A percentile compares a stretch with the other conserved stretches of the same genome.
phyloP scores from a whole-genome alignment of 2,888 invertebrate species.

The Cephus rjabovi region DNA sequence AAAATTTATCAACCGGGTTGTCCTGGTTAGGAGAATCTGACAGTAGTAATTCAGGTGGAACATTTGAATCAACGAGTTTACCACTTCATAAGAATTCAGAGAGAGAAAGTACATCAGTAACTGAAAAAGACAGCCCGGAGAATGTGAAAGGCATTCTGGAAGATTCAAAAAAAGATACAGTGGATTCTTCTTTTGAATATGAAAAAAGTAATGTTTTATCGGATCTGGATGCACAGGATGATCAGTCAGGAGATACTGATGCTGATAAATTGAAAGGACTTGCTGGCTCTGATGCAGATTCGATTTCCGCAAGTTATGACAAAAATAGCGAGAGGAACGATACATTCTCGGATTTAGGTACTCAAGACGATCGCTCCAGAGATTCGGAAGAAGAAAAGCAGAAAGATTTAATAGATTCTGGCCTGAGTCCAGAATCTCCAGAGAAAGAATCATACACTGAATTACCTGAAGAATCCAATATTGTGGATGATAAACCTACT shows the following conservation, averaged over 20 bases:
- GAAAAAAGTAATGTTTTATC: slow-evolving; percentile 31
- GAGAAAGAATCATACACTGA: slow-evolving; percentile 10
- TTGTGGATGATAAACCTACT: slow-evolving; percentile 12
- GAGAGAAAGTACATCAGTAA: neutral
- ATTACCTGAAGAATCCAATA: slow-evolving; percentile 3
- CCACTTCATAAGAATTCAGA: neutral
- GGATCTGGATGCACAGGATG: slow-evolving; percentile 27
- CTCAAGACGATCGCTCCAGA: slow-evolving; percentile 28
- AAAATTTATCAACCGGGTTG: neutral
- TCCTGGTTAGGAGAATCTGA: neutral
- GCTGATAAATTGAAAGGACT: slow-evolving; percentile 23
- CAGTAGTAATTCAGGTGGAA: neutral
- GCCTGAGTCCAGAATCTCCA: neutral
- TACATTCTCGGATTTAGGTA: slow-evolving; percentile 20
- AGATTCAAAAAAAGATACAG: slow-evolving; percentile 22
- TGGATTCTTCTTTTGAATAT: neutral
- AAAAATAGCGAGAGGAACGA: slow-evolving; percentile 24
- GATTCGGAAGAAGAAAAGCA: slow-evolving; percentile 27
- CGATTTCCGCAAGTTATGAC: slow-evolving; percentile 25
- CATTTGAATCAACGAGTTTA: neutral
- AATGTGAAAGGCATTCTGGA: slow-evolving; percentile 19
- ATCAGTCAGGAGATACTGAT: slow-evolving; percentile 22
- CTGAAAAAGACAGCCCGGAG: slow-evolving; percentile 1
- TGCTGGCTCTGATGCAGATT: slow-evolving; percentile 29
- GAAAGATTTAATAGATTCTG: slow-evolving; percentile 18